Conservation (phyloP, 2,797 vertebrate species). For the Meda fulgida region DNA sequence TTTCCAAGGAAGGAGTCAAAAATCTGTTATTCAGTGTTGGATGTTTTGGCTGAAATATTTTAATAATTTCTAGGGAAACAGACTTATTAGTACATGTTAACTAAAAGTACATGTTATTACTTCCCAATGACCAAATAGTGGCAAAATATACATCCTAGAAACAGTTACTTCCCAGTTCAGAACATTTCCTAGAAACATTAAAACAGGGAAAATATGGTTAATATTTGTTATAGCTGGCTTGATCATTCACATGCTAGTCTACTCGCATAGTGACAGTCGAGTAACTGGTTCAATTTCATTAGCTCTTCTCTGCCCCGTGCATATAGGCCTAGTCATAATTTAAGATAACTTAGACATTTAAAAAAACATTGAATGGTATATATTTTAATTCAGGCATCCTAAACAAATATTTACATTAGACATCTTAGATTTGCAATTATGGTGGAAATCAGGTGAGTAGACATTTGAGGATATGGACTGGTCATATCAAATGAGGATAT, state of each 20-base stretch:
- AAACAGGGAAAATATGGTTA: constrained; percentile 2
- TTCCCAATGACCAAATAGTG: background rate
- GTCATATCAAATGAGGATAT: too few species aligned
- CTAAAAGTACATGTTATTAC: background rate
- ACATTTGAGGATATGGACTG: background rate
- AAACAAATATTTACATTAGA: background rate
- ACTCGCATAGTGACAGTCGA: background rate
- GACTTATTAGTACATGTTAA: background rate
- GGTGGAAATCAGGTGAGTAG: background rate
- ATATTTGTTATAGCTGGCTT: constrained; percentile 15
- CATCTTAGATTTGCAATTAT: background rate
- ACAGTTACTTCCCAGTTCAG: background rate
- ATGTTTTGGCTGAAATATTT: background rate
- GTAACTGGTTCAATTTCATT: background rate
- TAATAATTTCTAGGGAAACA: background rate
- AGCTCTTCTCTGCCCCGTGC: background rate
- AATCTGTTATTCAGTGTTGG: background rate
- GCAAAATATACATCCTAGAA: background rate
- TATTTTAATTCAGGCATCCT: background rate
- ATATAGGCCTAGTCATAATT: background rate
- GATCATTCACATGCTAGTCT: constrained; percentile 9
- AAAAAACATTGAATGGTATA: too few species aligned
- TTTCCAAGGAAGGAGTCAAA: background rate
- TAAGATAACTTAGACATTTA: background rate
- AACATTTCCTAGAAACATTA: background rate